Base-by-base conservation (phyloP, 2,888 invertebrate species). In the Nasonia oneida region DNA sequence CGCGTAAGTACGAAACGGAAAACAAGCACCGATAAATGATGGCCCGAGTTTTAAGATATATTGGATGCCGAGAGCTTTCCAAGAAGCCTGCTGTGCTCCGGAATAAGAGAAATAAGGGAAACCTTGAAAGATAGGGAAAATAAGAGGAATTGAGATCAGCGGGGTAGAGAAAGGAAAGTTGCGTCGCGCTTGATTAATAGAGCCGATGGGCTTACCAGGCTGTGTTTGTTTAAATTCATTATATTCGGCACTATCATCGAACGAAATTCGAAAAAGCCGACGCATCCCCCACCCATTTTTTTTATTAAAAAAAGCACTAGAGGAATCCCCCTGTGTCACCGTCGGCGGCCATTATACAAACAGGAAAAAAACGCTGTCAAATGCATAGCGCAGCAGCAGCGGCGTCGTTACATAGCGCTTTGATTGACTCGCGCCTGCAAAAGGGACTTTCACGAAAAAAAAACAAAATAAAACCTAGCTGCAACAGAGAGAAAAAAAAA, bases 11-110 rank as follows among this genome's bases (percentile, higher is more conserved):
- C 79, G 86, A 87, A 88, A 88, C 87, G 88, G 85, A 88, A 88
- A 88, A 88, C 88, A 88, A 88, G 79, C 87, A 73, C 87, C 87
- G 85, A 88, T 88, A 88, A 88, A 88, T 87, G 87, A 88, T 88
- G 87, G 87, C 84, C 82, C 74, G 83, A 88, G 84, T 88, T 88
- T 87, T 77, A 87, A 88, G 86, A 86, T 87, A 88, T 83, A 86
- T 86, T 87, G 85, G 87, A 81, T 70, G 80, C 33, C 37, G 33
- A 85, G 77, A 23, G 50, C 71, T 78, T 85, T 81, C 70, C 84
- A 77, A 83, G 75, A 83, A 86, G 77, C 74, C 78, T 53, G 81
- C 53, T 70, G 70, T 12, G 71, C 23, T 67, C 61, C n/a, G 67
- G 50, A 83, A 81, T 81, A 85, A 73, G 78, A 87, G 81, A 76